Base-by-base conservation (phyloP, 2,113 vertebrate genomes). In the Cyanoramphus novaezelandiae region DNA sequence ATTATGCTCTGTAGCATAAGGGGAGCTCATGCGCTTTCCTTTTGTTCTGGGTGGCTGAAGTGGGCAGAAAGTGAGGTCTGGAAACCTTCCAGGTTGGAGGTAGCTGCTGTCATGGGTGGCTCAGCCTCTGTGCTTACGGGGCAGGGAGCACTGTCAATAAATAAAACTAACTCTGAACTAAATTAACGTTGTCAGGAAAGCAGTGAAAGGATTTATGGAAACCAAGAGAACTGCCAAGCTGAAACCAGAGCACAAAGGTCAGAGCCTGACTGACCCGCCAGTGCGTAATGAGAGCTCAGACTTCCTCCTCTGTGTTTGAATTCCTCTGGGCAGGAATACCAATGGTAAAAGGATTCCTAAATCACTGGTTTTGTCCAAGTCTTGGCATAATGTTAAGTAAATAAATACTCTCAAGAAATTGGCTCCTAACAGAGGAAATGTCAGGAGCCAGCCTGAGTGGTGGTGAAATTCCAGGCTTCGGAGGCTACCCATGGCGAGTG, bases 1-100 rank as follows among this genome's bases (percentile, higher is more conserved):
- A 44, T 75, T 44, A 33, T 0, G 1, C 18, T n/a, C 39, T 53
- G 33, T 37, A 41, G 84, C 2, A 1, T 13, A n/a, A 57, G 11
- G 43, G 20, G 35, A 35, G 17, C 17, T 57, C 8, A 1, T 25
- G 29, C 27, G 13, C 3, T 37, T 59, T 67, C 43, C 43, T 62
- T 15, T 50, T 1, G 2, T 71, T 47, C 59, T 57, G 49, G 24
- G 76, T 74, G 69, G 77, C 31, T 60, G 52, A 60, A 82, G 37
- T 41, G 78, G 33, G 35, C 35, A 15, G 43, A 81, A 37, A 13
- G 27, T 69, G 69, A 82, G 44, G 60, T 33, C 37, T 39, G 69
- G 44, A 35, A 35, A n/a, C n/a, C 29, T 0, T 4, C 41, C 1
- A 1, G 41, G 18, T 47, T 70, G 69, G 24, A 25, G 46, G 41